These are phyloP conservation scores for Caerostris extrusa DNA, from an alignment of 1,140 invertebrate genomes.

Conservation along the genomic window DNA sequence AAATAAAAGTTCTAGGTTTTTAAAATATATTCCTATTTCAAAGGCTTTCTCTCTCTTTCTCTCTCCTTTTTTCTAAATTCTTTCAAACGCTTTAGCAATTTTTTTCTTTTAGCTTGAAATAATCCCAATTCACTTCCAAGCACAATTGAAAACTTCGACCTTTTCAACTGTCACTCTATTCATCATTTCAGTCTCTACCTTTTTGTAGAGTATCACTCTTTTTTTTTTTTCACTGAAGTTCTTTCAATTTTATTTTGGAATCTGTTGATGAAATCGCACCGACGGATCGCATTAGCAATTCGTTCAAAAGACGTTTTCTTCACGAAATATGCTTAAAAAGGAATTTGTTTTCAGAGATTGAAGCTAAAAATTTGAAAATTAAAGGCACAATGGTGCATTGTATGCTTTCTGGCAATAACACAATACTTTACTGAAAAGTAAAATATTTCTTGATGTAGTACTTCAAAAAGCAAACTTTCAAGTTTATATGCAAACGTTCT, in stretches of 20 bases:
- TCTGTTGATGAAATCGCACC: constrained; percentile 31
- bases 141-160: constrained; percentile 28
- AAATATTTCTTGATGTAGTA: neutral
- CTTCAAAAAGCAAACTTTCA: too few relatives aligned
- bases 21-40: constrained; percentile 27
- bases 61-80: neutral
- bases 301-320: neutral
- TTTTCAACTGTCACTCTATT: constrained; percentile 30
- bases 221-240: neutral
- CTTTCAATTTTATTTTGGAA: constrained; percentile 34
- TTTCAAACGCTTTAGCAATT: neutral
- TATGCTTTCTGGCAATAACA: neutral
- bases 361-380: neutral
- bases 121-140: constrained; percentile 10
- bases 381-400: neutral
- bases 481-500: too few relatives aligned
- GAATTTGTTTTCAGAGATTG: neutral
- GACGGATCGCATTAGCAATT: constrained; percentile 10
- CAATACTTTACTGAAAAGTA: neutral
- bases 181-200: constrained; percentile 14
- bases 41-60: neutral
- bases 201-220: neutral
- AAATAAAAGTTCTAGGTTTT: neutral
- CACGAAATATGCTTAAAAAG: neutral
- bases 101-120: constrained; percentile 12